Evolutionary conservation across 2,797 vertebrate genomes (phyloP), one percentile per base, ranked within the genome.

Genomic region (Alcedo atthis): DNA sequence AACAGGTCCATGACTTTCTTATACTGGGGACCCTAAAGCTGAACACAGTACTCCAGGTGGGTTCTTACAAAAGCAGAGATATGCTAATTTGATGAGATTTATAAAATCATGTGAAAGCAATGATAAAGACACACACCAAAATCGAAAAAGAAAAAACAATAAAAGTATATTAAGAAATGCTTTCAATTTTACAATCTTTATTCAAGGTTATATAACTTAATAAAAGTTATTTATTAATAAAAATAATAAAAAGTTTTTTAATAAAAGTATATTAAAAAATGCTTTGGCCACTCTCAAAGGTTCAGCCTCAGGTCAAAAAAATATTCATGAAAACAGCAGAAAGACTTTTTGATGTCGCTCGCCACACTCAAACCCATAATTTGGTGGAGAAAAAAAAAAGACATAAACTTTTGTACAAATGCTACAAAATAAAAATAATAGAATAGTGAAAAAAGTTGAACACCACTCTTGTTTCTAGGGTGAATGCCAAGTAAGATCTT

Each of bases 261-360:
- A 96, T 83, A 97, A 92, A 97, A 96, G 89, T 87, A 95, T 92
- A 83, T 81, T 96, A 95, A 95, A 80, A 94, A 93, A 67, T 91
- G 95, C 97, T 97, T 97, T 98, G 96, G 51, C 97, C 95, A 63
- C 68, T 94, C n/a, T 91, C 78, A 97, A 97, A 98, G 97, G 97
- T 96, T 98, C 98, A 96, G 98, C 98, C 98, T 97, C 87, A 57
- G 91, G 95, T 94, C 96, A 98, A 98, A 98, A 97, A 87, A 61
- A 69, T 84, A 92, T 92, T 96, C 61, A 81, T 86, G 94, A 94
- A 96, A 97, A 90, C 49, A 96, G 74, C 58, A 95, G 70, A 93
- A 90, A 82, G 54, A 94, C 40, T 83, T 90, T 91, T 96, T 75
- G 69, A 94, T 96, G 88, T 71, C 55, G 37, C 13, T 85, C 82